Evolutionary conservation across 2,888 invertebrate species (phyloP).

Genomic region (Drosophila subsilvestris): DNA sequence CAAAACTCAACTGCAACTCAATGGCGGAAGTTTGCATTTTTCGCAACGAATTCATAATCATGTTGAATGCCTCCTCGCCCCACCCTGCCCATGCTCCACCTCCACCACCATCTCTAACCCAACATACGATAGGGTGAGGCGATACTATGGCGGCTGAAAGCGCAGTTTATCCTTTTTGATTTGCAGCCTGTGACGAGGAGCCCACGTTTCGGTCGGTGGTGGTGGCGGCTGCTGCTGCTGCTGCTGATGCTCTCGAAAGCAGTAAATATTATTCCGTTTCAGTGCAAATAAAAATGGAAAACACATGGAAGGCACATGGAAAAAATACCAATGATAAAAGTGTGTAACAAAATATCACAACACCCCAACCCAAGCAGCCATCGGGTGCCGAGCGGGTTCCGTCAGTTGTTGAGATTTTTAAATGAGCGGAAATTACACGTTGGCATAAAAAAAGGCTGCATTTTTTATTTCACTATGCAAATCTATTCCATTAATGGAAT

Average conservation of each 20-base stretch:
- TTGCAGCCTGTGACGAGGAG: conserved; percentile 59
- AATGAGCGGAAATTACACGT: conserved; percentile 68
- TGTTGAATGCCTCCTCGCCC: conserved; percentile 54
- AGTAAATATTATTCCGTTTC: conserved; percentile 76
- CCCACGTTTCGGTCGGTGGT: conserved; percentile 46
- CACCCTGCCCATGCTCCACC: conserved; percentile 17
- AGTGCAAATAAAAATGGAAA: conserved; percentile 62
- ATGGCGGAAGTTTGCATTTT: conserved; percentile 80
- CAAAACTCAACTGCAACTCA: conserved; percentile 72
- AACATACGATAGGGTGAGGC: conserved; percentile 8
- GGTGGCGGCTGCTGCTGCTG: conserved; percentile 48
- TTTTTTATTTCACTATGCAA: conserved; percentile 56
- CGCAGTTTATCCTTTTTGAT: conserved; percentile 79
- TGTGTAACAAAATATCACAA: conserved; percentile 5
- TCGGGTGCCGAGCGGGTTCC: conserved; percentile 4
- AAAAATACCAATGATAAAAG: conserved; percentile 20
- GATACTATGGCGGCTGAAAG: conserved; percentile 65
- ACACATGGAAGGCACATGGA: conserved; percentile 17
- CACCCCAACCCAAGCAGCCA: neutral
- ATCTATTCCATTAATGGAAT: conserved; percentile 18
- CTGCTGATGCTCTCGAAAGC: conserved; percentile 47
- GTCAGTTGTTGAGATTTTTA: conserved; percentile 49
- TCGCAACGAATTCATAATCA: conserved; percentile 79
- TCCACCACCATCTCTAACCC: conserved; percentile 37
- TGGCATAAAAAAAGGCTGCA: conserved; percentile 55